These are phyloP conservation scores for Rostratula benghalensis DNA, from an alignment of 2,113 vertebrate genomes.

Conservation along the genomic window DNA sequence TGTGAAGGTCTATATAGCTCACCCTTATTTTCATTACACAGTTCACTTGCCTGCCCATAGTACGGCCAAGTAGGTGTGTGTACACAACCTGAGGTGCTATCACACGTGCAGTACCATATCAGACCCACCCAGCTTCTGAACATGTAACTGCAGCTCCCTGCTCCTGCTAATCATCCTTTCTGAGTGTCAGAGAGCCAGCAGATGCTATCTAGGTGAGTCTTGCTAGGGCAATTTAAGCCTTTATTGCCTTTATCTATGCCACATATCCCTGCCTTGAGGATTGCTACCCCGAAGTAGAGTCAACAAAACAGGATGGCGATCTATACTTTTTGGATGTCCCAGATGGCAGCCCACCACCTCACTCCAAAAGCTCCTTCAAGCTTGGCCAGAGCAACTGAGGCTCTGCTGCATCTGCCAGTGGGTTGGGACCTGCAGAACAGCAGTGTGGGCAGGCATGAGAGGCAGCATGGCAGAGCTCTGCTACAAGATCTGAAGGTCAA, in stretches of 20 bases:
- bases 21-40: neutral
- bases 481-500: neutral
- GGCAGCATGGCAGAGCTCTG: neutral
- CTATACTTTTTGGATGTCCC: neutral
- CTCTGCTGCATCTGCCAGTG: neutral
- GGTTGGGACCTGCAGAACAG: neutral
- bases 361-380: neutral
- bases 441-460: rapidly evolving
- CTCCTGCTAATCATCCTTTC: neutral
- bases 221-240: neutral
- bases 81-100: neutral
- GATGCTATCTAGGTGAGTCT: neutral
- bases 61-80: neutral
- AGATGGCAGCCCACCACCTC: neutral
- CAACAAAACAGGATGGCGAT: neutral
- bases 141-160: neutral
- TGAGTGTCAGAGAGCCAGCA: neutral
- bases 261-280: neutral
- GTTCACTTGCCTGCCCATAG: neutral
- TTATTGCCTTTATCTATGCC: neutral
- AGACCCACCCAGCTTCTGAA: neutral
- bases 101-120: neutral
- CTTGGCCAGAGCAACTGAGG: neutral
- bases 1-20: neutral
- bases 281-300: neutral